phyloP scores from a whole-genome alignment of 2,113 vertebrate species.

The Chloroceryle aenea region DNA sequence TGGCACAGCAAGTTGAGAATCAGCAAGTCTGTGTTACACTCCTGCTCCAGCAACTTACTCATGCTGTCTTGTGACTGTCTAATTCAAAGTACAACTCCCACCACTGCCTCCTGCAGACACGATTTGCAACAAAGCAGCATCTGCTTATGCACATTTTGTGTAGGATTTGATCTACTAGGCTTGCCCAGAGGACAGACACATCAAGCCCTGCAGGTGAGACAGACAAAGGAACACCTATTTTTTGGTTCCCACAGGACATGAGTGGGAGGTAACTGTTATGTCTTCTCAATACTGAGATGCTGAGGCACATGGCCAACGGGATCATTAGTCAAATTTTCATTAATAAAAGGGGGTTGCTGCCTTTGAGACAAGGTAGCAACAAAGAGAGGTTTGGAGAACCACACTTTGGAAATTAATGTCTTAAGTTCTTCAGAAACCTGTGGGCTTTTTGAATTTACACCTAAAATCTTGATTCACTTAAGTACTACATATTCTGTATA shows the following conservation, averaged over 20 bases:
- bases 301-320: background rate
- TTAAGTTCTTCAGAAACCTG: background rate
- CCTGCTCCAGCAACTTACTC: background rate
- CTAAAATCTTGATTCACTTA: background rate
- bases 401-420: background rate
- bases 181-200: background rate
- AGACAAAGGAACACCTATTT: background rate
- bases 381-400: background rate
- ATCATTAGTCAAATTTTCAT: background rate
- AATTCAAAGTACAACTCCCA: background rate
- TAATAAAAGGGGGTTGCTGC: background rate
- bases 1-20: background rate
- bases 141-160: background rate
- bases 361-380: background rate
- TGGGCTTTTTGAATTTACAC: background rate
- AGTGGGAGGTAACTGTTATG: background rate
- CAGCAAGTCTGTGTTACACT: background rate
- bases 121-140: background rate
- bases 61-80: background rate
- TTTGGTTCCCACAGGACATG: background rate
- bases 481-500: background rate
- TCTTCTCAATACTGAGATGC: background rate
- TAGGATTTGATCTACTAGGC: background rate
- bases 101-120: slow-evolving; percentile 1
- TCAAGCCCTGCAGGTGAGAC: background rate